Conservation (phyloP, 92 coral and sea anemone genomes). For the Actinostola sp. region DNA sequence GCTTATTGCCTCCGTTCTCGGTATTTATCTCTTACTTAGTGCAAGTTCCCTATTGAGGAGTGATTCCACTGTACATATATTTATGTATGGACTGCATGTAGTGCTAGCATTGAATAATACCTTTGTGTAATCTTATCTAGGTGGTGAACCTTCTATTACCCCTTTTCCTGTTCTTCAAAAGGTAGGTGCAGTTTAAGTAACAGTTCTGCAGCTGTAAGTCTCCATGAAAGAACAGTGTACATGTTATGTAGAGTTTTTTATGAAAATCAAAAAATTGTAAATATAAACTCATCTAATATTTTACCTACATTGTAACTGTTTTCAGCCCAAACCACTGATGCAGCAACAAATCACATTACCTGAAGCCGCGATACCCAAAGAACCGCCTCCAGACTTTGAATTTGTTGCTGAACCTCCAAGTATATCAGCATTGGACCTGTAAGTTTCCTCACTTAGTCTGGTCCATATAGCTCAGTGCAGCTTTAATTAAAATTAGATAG, state of each 20-base stretch:
- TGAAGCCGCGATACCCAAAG: slow-evolving; percentile 84
- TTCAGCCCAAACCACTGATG: slow-evolving; percentile 88
- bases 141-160: slow-evolving; percentile 38
- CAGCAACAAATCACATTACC: slow-evolving; percentile 76
- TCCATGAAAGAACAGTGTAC: not conserved
- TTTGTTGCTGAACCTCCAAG: slow-evolving; percentile 95
- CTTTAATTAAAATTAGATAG: too few relatives aligned
- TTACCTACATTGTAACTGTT: not conserved
- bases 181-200: slow-evolving; percentile 19
- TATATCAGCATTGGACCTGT: slow-evolving; percentile 94
- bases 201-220: not conserved
- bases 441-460: slow-evolving; percentile 27
- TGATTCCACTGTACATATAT: too few relatives aligned
- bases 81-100: not conserved
- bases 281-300: not conserved
- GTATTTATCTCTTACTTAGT: too few relatives aligned
- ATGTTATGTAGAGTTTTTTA: not conserved
- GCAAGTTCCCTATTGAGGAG: too few relatives aligned
- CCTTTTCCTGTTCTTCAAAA: slow-evolving; percentile 41
- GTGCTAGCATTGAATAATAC: not conserved
- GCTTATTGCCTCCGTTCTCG: too few relatives aligned
- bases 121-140: slow-evolving; percentile 13
- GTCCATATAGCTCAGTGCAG: not conserved
- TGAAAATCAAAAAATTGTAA: not conserved
- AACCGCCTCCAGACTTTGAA: slow-evolving; percentile 98